Evolutionary conservation across 2,797 vertebrate genomes (phyloP), one percentile per base, ranked within the genome.

Genomic region (Mycteria americana): DNA sequence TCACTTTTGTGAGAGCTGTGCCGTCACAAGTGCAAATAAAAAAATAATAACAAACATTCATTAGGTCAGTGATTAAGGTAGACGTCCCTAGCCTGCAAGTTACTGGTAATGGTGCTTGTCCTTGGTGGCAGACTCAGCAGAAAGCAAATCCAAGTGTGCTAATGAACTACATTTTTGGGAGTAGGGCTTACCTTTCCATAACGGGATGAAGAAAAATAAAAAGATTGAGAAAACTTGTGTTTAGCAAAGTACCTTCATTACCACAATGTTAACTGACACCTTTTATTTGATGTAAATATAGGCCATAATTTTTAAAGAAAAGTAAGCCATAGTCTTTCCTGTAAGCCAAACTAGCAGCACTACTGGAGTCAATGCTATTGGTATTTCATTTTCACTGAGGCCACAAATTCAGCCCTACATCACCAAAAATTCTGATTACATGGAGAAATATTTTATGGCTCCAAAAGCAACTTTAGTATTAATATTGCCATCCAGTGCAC

Each of bases 11-110:
- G 28, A 83, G 39, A 69, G 10, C 39, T 74, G 7, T 57, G 23
- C 22, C 6, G 1, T 27, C 16, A 41, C 7, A 43, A 27, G 7
- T 30, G 17, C 11, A 84, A 54, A 43, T 87, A 23, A 87, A 80
- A 87, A 51, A 14, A 18, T 59, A 37, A 17, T 43, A 35, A 39
- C 8, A 59, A 70, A 27, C 7, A 18, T 43, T 54, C 31, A 19
- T 43, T 45, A 76, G 7, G 37, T 54, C 59, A 62, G 7, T 62
- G 51, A 56, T 27, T 48, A 37, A 24, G 24, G 18, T 11, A 80
- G 37, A 33, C 0, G 0, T 25, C 28, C 6, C 23, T 22, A 63
- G 22, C 16, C 33, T 54, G 13, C 7, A 60, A n/a, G 9, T 60
- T 56, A 50, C 8, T 50, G 18, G 31, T 50, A 33, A 70, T 24